Conservation (phyloP, 2,113 vertebrate genomes). For the Zeus faber region DNA sequence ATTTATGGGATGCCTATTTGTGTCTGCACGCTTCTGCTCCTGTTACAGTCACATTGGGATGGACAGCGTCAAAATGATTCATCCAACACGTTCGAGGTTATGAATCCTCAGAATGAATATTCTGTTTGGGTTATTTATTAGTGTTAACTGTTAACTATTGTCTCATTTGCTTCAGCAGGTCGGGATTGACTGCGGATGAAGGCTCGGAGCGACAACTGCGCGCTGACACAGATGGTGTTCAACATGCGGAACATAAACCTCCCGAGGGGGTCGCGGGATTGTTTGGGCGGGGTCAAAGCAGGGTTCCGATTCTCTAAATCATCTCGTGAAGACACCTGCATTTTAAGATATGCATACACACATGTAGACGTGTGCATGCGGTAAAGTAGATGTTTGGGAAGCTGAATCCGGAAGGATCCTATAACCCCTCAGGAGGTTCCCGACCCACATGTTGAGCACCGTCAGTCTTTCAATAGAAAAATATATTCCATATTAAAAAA, state of each 20-base stretch:
- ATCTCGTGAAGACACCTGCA: too few relatives aligned
- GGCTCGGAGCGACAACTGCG: background rate
- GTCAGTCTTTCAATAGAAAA: too few relatives aligned
- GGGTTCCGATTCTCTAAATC: too few relatives aligned
- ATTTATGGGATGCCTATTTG: constrained; percentile 36
- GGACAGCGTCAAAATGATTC: constrained; percentile 27
- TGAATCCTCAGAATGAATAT: constrained; percentile 23
- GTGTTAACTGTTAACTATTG: too few relatives aligned
- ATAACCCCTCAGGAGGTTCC: too few relatives aligned
- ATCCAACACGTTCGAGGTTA: background rate
- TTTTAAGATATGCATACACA: too few relatives aligned
- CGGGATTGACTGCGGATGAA: too few relatives aligned
- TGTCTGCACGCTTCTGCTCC: constrained; percentile 1
- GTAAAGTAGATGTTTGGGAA: too few relatives aligned
- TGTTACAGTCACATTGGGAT: background rate
- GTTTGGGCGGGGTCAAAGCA: background rate
- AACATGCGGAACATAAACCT: background rate
- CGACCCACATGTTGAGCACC: too few relatives aligned
- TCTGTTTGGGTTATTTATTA: constrained; percentile 5
- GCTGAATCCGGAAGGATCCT: too few relatives aligned
- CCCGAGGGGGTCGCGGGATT: background rate
- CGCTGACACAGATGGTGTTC: background rate
- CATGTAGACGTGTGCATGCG: too few relatives aligned
- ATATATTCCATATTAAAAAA: too few relatives aligned
- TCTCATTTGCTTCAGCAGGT: background rate